phyloP scores from a whole-genome alignment of 1,140 invertebrate species.

The Ceratoteleas bidentatus region DNA sequence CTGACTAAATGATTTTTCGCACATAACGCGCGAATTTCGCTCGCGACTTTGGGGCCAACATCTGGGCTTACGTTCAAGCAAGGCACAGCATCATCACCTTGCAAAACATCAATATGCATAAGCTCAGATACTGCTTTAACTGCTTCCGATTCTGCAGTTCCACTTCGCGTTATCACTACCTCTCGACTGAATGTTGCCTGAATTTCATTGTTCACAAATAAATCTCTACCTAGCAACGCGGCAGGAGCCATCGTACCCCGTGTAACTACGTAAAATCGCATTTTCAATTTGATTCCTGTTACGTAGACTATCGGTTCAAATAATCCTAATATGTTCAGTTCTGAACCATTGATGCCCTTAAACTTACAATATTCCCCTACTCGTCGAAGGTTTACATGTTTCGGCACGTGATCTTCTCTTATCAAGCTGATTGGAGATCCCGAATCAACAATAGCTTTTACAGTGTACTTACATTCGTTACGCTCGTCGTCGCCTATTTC shows the following conservation, averaged over 20 bases:
- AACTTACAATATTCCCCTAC: too few species aligned
- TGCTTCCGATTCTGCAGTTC: neutral
- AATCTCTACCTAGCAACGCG: constrained; percentile 33
- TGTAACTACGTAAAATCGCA: constrained; percentile 36
- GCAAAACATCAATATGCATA: constrained; percentile 1
- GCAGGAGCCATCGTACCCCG: constrained; percentile 31
- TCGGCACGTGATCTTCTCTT: too few species aligned
- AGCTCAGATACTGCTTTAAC: neutral
- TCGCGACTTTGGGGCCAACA: neutral
- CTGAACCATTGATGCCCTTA: too few species aligned
- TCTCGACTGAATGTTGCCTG: neutral
- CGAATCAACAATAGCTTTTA: too few species aligned
- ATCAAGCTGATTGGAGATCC: too few species aligned
- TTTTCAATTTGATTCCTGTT: neutral
- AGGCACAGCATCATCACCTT: neutral
- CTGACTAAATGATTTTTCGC: neutral
- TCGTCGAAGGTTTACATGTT: too few species aligned
- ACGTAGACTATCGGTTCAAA: constrained; percentile 15
- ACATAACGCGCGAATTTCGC: constrained; percentile 2
- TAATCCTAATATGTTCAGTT: too few species aligned
- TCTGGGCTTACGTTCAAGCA: neutral
- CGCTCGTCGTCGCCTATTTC: too few species aligned
- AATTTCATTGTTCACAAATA: constrained; percentile 9
- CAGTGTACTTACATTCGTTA: constrained; percentile 5
- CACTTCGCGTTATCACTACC: neutral